Percentiles rank a stretch among this genome's conserved stretches.
phyloP scores from a whole-genome alignment of 2,113 vertebrate species.

The Phoenicopterus ruber region DNA sequence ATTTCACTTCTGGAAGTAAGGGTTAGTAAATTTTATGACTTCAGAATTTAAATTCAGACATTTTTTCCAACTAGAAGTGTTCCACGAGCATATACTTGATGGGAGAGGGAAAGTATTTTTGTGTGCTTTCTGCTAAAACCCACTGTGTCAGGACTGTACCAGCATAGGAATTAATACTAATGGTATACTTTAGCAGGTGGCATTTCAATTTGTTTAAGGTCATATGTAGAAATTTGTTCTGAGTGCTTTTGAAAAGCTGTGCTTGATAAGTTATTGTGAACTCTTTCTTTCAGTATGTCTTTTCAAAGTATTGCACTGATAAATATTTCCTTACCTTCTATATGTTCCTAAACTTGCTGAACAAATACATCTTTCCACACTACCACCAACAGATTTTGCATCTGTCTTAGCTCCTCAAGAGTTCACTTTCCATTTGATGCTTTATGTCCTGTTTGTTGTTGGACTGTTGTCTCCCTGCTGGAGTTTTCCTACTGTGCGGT shows the following conservation, averaged over 20 bases:
- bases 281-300: background rate
- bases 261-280: background rate
- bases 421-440: background rate
- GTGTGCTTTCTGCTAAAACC: background rate
- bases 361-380: background rate
- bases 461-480: conserved; percentile 11
- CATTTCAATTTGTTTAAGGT: background rate
- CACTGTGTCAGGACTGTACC: background rate
- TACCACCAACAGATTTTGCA: background rate
- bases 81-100: background rate
- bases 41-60: background rate
- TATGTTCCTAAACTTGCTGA: background rate
- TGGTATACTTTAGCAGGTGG: background rate
- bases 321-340: background rate
- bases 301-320: background rate
- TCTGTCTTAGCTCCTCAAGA: background rate
- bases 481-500: background rate
- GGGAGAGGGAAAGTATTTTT: background rate
- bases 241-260: background rate
- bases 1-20: background rate
- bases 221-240: background rate
- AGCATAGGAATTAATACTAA: background rate
- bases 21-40: background rate
- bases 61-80: background rate
- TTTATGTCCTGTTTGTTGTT: conserved; percentile 21